phyloP scores from a whole-genome alignment of 2,797 vertebrate species.

The Anguilla pacifica region DNA sequence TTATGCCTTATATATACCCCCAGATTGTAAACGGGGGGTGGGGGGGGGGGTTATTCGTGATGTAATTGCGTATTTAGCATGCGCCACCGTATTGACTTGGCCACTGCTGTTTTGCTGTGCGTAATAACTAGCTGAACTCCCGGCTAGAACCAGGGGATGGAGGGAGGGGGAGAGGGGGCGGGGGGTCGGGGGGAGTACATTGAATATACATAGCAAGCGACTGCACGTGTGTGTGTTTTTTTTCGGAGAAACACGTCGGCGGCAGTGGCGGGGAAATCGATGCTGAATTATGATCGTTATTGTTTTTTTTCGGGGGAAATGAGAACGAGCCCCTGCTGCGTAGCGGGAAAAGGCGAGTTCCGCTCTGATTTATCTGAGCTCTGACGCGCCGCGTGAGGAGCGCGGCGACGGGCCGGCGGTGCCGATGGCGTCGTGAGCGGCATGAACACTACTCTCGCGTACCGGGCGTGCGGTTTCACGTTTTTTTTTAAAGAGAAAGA shows the following conservation, averaged over 20 bases:
- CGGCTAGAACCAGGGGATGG: slow-evolving; percentile 40
- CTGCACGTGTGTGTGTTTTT: slow-evolving; percentile 9
- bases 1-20: slow-evolving; percentile 54
- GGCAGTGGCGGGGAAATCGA: slow-evolving; percentile 33
- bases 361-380: neutral
- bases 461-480: neutral
- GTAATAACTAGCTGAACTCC: slow-evolving; percentile 50
- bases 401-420: neutral
- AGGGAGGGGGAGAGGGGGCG: slow-evolving; percentile 39
- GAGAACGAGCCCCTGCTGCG: neutral
- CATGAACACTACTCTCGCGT: neutral
- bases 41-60: slow-evolving; percentile 60
- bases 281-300: slow-evolving; percentile 8
- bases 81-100: slow-evolving; percentile 55
- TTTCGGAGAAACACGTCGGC: slow-evolving; percentile 37
- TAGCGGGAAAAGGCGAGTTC: slow-evolving; percentile 10
- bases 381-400: neutral
- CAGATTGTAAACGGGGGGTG: slow-evolving; percentile 53
- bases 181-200: slow-evolving; percentile 45
- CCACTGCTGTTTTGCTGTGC: slow-evolving; percentile 60
- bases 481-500: neutral
- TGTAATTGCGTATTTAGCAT: slow-evolving; percentile 69
- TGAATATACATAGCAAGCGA: slow-evolving; percentile 52
- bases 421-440: no score
- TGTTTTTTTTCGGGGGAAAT: slow-evolving; percentile 4